Evolutionary conservation across 1,140 invertebrate species (phyloP).

Genomic region (Zophobas morio): DNA sequence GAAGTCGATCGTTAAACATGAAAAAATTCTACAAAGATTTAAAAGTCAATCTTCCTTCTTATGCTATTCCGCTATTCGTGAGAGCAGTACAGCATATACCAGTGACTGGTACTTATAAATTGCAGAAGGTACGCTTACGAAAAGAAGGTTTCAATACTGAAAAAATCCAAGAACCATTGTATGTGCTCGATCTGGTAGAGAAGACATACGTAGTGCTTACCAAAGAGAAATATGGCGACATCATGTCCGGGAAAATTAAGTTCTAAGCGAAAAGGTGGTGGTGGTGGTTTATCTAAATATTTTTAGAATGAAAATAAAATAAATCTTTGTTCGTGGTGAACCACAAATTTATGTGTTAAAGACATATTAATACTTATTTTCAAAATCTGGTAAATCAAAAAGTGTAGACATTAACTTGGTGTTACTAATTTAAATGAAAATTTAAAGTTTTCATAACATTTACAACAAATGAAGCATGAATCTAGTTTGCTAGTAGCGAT

Average conservation of each 20-base stretch:
- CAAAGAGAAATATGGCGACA: constrained; percentile 76
- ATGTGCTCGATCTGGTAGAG: constrained; percentile 78
- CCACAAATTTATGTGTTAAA: too few species aligned
- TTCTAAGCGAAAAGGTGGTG: neutral
- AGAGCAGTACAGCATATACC: constrained; percentile 84
- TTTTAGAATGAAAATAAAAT: too few species aligned
- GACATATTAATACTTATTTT: too few species aligned
- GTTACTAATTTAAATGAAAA: too few species aligned
- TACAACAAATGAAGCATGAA: too few species aligned
- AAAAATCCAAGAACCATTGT: constrained; percentile 82
- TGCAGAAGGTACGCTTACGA: constrained; percentile 89
- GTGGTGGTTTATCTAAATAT: too few species aligned
- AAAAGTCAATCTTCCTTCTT: constrained; percentile 81
- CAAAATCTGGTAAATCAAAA: too few species aligned
- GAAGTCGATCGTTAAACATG: constrained; percentile 77
- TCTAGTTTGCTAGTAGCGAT: too few species aligned
- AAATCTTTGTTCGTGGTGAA: too few species aligned
- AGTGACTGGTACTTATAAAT: constrained; percentile 92
- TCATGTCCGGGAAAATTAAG: constrained; percentile 70
- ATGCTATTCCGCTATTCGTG: constrained; percentile 93
- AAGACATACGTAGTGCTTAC: constrained; percentile 78
- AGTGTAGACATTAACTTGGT: too few species aligned
- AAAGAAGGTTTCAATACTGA: constrained; percentile 82
- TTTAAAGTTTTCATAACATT: too few species aligned
- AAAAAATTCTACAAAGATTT: constrained; percentile 75